Base-by-base conservation (phyloP, 2,113 vertebrate genomes). In the Ptychochromis oligacanthus region DNA sequence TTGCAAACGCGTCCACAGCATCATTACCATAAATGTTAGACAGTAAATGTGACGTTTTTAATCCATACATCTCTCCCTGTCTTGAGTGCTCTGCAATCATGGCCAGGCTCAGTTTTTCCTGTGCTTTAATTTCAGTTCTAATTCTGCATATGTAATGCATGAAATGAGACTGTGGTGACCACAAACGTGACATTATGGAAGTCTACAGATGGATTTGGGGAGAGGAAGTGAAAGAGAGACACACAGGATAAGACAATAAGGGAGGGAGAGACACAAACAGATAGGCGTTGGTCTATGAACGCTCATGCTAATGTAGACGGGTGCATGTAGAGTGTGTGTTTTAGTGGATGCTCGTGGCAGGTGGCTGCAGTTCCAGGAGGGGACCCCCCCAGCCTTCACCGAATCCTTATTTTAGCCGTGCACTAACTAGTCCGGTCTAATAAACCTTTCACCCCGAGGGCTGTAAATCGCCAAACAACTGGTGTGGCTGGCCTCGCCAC, bases 391-490 rank as follows among this genome's bases (percentile, higher is more conserved):
- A 87, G 87, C 76, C 75, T 90, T 91, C 84, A 83, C 85, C 75
- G 61, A 84, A 87, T 89, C 82, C 92, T 92, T 95, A 93, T 95
- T 96, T 95, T 95, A 93, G 94, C 86, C 77, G 43, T 79, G 85
- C 65, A 85, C 95, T 95, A 95, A 95, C 95, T 94, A 91, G 94
- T 93, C 82, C 70, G 57, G 58, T 90, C 90, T 88, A 95, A 92
- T 95, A 96, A 95, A 95, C 94, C 95, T 93, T 94, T 95, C 92
- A 94, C 93, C 94, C 70, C 15, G 5, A 34, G 34, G 81, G 91
- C 83, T 59, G 87, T 96, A 96, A 95, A 96, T 96, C 90, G 80
- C 81, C 79, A 87, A 90, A 94, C 94, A 96, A 96, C 95, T 95
- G 95, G 87, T 91, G 92, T 88, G 87, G 85, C 81, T 85, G 88